Percentiles rank a stretch among this genome's conserved stretches.
These are phyloP conservation scores for Sarotherodon lohbergeri DNA, from an alignment of 2,113 vertebrate species.

Conservation along the genomic window DNA sequence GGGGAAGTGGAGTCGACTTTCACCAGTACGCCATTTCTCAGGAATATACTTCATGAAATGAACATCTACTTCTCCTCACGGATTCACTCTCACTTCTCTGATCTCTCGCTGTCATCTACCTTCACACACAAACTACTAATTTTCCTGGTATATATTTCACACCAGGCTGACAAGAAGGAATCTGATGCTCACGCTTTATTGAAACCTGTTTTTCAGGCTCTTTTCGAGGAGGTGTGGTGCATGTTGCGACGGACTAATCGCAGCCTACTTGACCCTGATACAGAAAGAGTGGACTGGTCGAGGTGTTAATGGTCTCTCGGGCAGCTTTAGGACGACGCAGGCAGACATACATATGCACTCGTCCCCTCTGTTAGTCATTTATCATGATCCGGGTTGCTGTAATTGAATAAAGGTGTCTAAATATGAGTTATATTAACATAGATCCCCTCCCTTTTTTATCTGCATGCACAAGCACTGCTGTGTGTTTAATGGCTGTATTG, in stretches of 20 bases:
- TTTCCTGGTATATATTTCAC: conserved; percentile 14
- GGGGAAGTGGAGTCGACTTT: conserved; percentile 1
- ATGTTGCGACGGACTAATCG: not conserved
- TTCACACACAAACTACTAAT: conserved; percentile 28
- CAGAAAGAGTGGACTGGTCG: not conserved
- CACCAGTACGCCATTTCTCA: conserved; percentile 19
- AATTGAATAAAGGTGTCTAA: not conserved
- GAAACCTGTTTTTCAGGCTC: not conserved
- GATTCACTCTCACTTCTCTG: not conserved
- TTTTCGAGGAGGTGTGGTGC: not conserved
- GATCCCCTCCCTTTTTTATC: not conserved
- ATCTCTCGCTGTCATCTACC: not conserved
- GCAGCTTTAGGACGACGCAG: not conserved
- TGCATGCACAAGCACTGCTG: not conserved
- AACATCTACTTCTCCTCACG: not conserved
- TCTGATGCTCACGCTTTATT: conserved; percentile 11
- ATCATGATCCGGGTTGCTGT: not conserved
- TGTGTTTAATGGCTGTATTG: conserved; percentile 11
- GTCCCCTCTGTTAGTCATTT: not conserved
- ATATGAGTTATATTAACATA: not conserved
- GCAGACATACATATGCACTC: not conserved
- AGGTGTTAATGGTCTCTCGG: conserved; percentile 12
- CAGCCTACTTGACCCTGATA: conserved; percentile 11
- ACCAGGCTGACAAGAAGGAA: conserved; percentile 4
- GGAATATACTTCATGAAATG: not conserved